Percentiles rank a stretch among this genome's conserved stretches.
Conservation (phyloP, 2,888 invertebrate species). For the Orgyia antiqua region DNA sequence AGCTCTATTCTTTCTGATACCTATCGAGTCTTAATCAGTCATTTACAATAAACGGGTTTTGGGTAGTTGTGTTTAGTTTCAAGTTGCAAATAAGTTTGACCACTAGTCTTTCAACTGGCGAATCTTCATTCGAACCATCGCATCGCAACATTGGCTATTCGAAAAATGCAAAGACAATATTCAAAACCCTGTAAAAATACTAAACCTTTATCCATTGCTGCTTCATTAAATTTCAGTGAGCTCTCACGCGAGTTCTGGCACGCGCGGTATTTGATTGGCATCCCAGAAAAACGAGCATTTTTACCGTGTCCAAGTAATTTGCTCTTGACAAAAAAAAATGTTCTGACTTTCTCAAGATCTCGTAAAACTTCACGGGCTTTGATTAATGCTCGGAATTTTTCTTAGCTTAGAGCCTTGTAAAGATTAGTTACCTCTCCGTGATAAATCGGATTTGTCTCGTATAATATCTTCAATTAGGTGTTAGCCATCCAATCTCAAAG, state of each 20-base stretch:
- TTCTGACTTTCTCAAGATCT: constrained; percentile 1
- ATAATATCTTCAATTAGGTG: no score
- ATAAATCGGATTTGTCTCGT: neutral
- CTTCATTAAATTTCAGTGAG: constrained; percentile 1
- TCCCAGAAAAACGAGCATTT: constrained; percentile 2
- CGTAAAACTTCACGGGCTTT: constrained; percentile 1
- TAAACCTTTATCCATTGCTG: neutral
- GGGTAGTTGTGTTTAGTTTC: no score
- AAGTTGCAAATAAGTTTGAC: no score
- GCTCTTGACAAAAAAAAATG: constrained; percentile 4
- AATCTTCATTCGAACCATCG: no score
- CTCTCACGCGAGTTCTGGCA: neutral
- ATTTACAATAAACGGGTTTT: no score
- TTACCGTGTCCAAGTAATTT: constrained; percentile 4
- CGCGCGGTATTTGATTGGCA: constrained; percentile 7
- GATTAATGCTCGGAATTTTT: constrained; percentile 5
- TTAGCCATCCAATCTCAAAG: no score
- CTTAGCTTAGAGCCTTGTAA: neutral
- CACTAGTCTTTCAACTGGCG: no score
- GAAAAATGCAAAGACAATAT: no score
- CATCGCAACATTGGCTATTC: no score
- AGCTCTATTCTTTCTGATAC: no score
- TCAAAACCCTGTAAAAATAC: neutral
- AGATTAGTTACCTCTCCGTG: neutral
- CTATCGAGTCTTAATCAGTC: no score